Evolutionary conservation across 35 echinoderm and acorn worm genomes (phyloP), one percentile per base, ranked within the genome.

Genomic region (Patiria miniata): DNA sequence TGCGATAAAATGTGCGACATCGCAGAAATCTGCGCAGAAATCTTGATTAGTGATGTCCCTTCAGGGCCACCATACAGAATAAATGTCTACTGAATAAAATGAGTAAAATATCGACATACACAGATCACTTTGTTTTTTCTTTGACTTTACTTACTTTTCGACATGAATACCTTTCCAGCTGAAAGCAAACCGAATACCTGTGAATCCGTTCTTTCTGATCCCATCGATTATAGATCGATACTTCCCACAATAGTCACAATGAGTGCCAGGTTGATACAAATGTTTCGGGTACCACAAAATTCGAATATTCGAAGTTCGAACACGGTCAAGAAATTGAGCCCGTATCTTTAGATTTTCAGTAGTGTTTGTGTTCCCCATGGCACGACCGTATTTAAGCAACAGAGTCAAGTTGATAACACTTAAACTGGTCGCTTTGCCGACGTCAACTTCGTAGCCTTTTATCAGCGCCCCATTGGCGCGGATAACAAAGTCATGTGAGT

Each of bases 401-500:
- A 69, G 21, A 10, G 17, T 5, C 39, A 44, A 10, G 52, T 88
- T 88, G 36, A 81, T n/a, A 9, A 28, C 36, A 10, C 40, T 88
- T 50, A 88, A 37, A 23, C 38, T 80, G 12, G 40, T 51, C 38
- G 57, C 81, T 1, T 9, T 1, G 50, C 86, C 86, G 29, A 88
- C 86, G 52, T 88, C 86, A 16, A 18, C 57, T 29, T 78, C 76
- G 79, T 56, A 88, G 16, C 77, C 77, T 22, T 26, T 39, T 37
- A 81, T 8, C 19, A 8, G 5, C 15, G 86, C 37, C 77, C 81
- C 36, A 77, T 88, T 88, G 26, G 77, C 40, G 12, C 86, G 58
- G 23, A 88, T 17, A 32, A 88, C 78, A 81, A 88, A 81, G 52
- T 88, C 77, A 51, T 88, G 86, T 1, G 73, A 81, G 39, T 88